Evolutionary conservation across 2,888 invertebrate species (phyloP), one percentile per base, ranked within the genome.

Genomic region (Ferdinandea cuprea): DNA sequence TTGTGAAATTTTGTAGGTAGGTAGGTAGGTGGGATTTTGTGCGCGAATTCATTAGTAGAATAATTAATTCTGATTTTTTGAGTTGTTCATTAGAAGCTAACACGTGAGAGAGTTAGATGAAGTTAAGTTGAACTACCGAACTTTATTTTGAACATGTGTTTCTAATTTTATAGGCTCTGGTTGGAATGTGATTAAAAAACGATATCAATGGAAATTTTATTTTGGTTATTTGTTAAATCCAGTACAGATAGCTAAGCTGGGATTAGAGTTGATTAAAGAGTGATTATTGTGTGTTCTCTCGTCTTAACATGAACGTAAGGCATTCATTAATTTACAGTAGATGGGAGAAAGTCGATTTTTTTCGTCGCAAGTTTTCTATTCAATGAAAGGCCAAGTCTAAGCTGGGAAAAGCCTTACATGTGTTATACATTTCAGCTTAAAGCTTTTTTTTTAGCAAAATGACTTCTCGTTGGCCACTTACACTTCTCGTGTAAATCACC

Each of bases 41-140:
- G 69, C 63, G 69, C 74, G 56, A 79, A 63, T 61, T 73, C 66
- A 68, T 68, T 61, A 73, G 40, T 7, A 25, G 25, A 56, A 32
- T 35, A 42, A 32, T 17, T 35, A 15, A 13, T 21, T 44, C 5
- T 0, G 3, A 40, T 11, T 4, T 28, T 42, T 44, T 44, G 2
- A 4, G 6, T 7, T 17, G 17, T 54, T 73, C 28, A 30, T 66
- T 79, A 66, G 28, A 66, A 54, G 73, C 66, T 15, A 72, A 79
- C 61, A 79, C 72, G 40, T 35, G 40, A 54, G 52, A 28, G 35
- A 65, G 37, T 66, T 28, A 54, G 44, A 15, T 28, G 37, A 30
- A 37, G 21, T 61, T 42, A 28, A 54, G 58, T 28, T 42, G 9
- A 59, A 50, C 79, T 80, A 80, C 79, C 15, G 79, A 80, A 74